Conservation (phyloP, 2,888 invertebrate species). For the Cremastobaeus sp. region DNA sequence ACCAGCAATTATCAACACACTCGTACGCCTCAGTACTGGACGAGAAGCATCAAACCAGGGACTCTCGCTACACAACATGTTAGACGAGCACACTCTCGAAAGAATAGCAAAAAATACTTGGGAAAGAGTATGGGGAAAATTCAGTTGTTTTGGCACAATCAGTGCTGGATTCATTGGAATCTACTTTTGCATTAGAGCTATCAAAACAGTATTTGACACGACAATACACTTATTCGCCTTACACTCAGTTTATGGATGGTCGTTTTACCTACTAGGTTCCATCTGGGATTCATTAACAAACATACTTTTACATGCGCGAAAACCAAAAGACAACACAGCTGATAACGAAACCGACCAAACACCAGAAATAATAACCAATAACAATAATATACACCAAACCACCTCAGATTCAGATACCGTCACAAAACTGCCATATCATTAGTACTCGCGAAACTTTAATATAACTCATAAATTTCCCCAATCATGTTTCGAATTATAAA, state of each 20-base stretch:
- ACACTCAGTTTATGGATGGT: constrained; percentile 16
- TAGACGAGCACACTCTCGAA: not conserved
- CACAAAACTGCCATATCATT: no score
- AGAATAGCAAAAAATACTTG: not conserved
- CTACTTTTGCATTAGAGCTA: not conserved
- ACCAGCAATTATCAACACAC: not conserved
- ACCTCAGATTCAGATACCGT: no score
- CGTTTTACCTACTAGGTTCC: not conserved
- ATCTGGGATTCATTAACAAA: constrained; percentile 9
- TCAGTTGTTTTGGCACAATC: not conserved
- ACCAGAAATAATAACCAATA: no score
- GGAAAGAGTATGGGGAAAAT: constrained; percentile 3
- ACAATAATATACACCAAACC: no score
- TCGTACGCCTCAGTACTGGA: not conserved
- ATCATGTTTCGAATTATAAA: no score
- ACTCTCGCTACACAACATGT: not conserved
- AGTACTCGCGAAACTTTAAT: no score
- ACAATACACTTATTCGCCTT: not conserved
- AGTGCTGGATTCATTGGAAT: constrained; percentile 2
- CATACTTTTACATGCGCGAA: no score
- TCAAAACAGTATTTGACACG: constrained; percentile 9
- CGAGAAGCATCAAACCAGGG: not conserved
- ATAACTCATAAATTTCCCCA: no score
- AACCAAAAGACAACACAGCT: no score
- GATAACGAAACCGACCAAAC: no score